phyloP scores from a whole-genome alignment of 2,888 invertebrate species.

The Enoplolaimus lenunculus region DNA sequence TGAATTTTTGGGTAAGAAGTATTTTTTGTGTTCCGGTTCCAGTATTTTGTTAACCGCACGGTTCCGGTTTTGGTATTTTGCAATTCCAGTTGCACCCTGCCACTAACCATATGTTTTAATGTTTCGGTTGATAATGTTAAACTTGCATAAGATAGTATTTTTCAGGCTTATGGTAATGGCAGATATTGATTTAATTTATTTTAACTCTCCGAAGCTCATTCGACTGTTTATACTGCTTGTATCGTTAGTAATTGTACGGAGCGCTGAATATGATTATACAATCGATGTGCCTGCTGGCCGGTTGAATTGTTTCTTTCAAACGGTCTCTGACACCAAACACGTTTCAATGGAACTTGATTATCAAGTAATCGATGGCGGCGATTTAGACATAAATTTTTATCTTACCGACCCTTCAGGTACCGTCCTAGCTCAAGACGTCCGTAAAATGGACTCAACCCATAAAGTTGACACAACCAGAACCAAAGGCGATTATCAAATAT shows the following conservation, averaged over 20 bases:
- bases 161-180: no score
- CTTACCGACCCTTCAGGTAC: constrained; percentile 51
- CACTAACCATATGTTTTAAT: no score
- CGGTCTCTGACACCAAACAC: constrained; percentile 30
- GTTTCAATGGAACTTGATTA: constrained; percentile 46
- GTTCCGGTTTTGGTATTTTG: no score
- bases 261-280: constrained; percentile 35
- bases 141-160: no score
- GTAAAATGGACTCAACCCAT: constrained; percentile 42
- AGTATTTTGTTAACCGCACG: no score
- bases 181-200: no score
- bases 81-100: no score
- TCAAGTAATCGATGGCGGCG: constrained; percentile 70
- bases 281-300: constrained; percentile 34
- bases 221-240: no score
- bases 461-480: constrained; percentile 33
- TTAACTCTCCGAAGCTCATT: no score
- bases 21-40: no score
- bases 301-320: constrained; percentile 36
- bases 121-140: no score
- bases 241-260: neutral
- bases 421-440: constrained; percentile 37
- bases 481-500: constrained; percentile 64
- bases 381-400: constrained; percentile 66
- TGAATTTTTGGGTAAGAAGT: no score